Evolutionary conservation across 1,140 invertebrate genomes (phyloP).

Genomic region (Potamilus streckersoni): DNA sequence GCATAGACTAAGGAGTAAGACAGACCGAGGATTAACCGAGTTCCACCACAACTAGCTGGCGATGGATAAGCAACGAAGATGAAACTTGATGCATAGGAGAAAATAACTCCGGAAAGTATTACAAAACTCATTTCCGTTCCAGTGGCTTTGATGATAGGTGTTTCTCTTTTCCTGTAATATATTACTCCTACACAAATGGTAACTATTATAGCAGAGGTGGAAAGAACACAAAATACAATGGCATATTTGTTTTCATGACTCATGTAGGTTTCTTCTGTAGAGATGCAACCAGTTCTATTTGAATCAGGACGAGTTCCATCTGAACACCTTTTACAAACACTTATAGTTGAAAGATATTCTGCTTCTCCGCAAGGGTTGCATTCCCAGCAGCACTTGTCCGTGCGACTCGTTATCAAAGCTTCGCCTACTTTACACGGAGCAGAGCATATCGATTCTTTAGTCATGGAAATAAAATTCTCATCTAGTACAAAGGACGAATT

Average conservation of each 20-base stretch:
- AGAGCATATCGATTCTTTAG: too few species aligned
- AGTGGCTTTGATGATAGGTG: constrained; percentile 55
- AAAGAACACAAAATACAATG: constrained; percentile 68
- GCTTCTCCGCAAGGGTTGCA: too few species aligned
- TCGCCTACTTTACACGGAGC: too few species aligned
- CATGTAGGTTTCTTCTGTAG: constrained; percentile 12
- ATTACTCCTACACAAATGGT: constrained; percentile 36
- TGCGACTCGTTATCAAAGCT: too few species aligned
- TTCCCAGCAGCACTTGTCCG: too few species aligned
- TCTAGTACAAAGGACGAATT: too few species aligned
- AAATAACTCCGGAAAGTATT: constrained; percentile 53
- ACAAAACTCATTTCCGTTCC: constrained; percentile 55
- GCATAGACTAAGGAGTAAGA: constrained; percentile 78
- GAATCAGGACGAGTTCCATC: constrained; percentile 15
- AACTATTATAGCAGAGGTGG: constrained; percentile 71
- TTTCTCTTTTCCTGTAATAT: constrained; percentile 44
- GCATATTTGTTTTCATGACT: constrained; percentile 4
- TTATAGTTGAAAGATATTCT: too few species aligned
- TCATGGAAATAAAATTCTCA: too few species aligned
- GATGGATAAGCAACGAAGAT: constrained; percentile 68
- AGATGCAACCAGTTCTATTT: constrained; percentile 12
- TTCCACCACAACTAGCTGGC: constrained; percentile 71
- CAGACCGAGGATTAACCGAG: constrained; percentile 76
- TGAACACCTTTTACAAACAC: constrained; percentile 16
- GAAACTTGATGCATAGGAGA: constrained; percentile 47